Percentiles rank a stretch among this genome's conserved stretches.
phyloP scores from a whole-genome alignment of 2,113 vertebrate genomes.

The Excalfactoria chinensis region DNA sequence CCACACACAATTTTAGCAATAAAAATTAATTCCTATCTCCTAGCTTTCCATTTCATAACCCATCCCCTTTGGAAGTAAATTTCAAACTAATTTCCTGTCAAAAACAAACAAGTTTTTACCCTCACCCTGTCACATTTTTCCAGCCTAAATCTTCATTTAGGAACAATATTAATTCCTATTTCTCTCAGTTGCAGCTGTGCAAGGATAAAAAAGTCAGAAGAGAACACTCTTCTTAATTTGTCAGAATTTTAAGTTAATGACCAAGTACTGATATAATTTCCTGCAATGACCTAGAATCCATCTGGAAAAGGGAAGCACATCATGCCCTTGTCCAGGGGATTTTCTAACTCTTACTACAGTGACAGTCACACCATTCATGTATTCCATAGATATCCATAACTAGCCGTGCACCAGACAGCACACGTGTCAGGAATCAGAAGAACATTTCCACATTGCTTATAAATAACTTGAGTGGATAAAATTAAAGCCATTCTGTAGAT shows the following conservation, averaged over 20 bases:
- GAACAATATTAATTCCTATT: slow-evolving; percentile 62
- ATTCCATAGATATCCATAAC: not conserved
- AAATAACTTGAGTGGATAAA: not conserved
- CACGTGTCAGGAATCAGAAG: not conserved
- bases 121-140: not conserved
- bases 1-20: not conserved
- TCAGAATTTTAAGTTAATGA: slow-evolving; percentile 70
- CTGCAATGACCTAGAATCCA: slow-evolving; percentile 23
- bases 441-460: accelerated
- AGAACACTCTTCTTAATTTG: slow-evolving; percentile 62
- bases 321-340: not conserved
- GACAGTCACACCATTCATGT: not conserved
- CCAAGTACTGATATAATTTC: slow-evolving; percentile 16
- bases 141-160: slow-evolving; percentile 34
- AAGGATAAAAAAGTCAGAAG: not conserved
- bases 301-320: not conserved
- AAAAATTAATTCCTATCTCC: slow-evolving; percentile 26
- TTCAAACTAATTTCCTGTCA: not conserved
- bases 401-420: not conserved
- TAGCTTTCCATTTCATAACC: slow-evolving; percentile 45
- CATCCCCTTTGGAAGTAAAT: not conserved
- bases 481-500: not conserved
- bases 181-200: slow-evolving; percentile 57
- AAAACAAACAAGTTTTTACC: not conserved
- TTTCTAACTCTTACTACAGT: not conserved